Evolutionary conservation across 1,140 invertebrate genomes (phyloP).

Genomic region (Diachasma alloeum): DNA sequence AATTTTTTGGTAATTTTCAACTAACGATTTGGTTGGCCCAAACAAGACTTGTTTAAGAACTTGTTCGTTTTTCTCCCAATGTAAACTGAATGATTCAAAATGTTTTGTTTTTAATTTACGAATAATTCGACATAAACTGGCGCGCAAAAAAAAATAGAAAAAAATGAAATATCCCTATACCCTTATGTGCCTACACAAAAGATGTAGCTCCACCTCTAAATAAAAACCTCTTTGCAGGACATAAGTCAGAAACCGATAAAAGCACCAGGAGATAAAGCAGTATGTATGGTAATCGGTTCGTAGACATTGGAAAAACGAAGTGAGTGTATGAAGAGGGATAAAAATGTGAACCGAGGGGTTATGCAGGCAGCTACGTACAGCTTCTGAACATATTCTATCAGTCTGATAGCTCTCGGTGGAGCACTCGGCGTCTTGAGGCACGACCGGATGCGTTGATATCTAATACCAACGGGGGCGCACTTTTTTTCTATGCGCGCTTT

Average conservation of each 20-base stretch:
- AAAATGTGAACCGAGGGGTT: neutral
- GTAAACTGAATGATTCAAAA: no score
- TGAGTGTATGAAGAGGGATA: neutral
- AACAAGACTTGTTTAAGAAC: no score
- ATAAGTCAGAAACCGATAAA: constrained; percentile 47
- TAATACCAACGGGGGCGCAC: constrained; percentile 45
- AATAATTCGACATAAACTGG: no score
- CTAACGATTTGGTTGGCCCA: no score
- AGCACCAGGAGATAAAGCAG: constrained; percentile 52
- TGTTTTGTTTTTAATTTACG: no score
- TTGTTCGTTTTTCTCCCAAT: no score
- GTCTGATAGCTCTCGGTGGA: constrained; percentile 54
- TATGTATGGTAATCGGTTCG: constrained; percentile 49
- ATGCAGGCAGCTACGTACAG: neutral
- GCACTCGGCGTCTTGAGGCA: constrained; percentile 41
- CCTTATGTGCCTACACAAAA: no score
- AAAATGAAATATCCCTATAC: no score
- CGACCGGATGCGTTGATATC: constrained; percentile 45
- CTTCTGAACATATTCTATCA: constrained; percentile 50
- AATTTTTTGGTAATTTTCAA: no score
- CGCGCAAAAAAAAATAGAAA: no score
- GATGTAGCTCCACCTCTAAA: neutral
- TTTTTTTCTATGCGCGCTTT: constrained; percentile 15
- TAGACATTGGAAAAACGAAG: neutral
- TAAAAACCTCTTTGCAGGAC: neutral